Conservation (phyloP, 2,113 vertebrate genomes). For the Malurus cyaneus region DNA sequence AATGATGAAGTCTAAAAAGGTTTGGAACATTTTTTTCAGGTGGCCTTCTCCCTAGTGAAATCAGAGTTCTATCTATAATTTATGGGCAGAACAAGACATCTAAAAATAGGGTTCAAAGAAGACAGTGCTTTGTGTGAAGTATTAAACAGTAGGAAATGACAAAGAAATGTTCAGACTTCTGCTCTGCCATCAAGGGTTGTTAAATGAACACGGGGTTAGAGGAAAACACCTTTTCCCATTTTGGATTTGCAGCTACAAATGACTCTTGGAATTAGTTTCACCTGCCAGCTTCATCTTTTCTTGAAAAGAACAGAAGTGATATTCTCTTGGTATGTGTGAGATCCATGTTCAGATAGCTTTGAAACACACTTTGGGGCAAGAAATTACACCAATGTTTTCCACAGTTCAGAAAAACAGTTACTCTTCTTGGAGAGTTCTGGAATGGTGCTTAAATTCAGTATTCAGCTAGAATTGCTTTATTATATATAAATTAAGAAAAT, state of each 20-base stretch:
- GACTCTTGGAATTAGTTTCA: slow-evolving; percentile 43
- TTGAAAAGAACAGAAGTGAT: slow-evolving; percentile 2
- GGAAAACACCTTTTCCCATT: slow-evolving; percentile 30
- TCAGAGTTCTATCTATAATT: not conserved
- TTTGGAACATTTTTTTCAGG: slow-evolving; percentile 20
- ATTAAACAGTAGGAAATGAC: slow-evolving; percentile 38
- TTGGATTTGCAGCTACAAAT: slow-evolving; percentile 6
- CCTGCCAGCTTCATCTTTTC: slow-evolving; percentile 26
- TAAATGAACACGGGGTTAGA: not conserved
- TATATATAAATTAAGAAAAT: not conserved
- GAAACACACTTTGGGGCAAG: not conserved
- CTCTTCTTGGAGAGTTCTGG: not conserved
- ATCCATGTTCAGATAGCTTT: not conserved
- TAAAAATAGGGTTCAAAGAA: slow-evolving; percentile 45
- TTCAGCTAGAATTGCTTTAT: not conserved
- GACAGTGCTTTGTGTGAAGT: slow-evolving; percentile 26
- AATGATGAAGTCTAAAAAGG: not conserved
- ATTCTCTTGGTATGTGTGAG: not conserved
- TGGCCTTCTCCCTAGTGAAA: not conserved
- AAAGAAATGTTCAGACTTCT: slow-evolving; percentile 32
- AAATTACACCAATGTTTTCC: not conserved
- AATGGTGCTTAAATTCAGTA: not conserved
- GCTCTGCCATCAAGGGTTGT: slow-evolving; percentile 7
- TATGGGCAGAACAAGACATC: slow-evolving; percentile 8
- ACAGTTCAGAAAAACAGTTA: not conserved